A percentile compares a stretch with the other conserved stretches of the same genome.
phyloP scores from a whole-genome alignment of 2,888 invertebrate genomes.

The Orthosia gothica region DNA sequence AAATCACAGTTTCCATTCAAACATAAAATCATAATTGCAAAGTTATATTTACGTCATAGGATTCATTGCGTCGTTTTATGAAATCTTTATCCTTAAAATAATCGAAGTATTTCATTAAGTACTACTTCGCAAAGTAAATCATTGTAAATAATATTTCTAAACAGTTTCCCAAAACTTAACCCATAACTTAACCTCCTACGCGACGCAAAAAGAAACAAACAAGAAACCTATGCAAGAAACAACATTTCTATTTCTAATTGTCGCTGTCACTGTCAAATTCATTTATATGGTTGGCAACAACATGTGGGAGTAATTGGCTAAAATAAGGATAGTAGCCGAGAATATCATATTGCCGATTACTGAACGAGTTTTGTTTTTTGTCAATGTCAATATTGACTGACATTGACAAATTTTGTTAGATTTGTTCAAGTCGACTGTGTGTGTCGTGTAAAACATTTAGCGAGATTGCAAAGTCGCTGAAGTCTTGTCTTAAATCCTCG shows the following conservation, averaged over 20 bases:
- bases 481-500: neutral
- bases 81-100: neutral
- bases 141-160: neutral
- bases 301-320: neutral
- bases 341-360: neutral
- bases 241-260: no score
- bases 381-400: neutral
- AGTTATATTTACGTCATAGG: slow-evolving; percentile 91
- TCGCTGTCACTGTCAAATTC: neutral
- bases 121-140: neutral
- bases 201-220: neutral
- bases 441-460: no score
- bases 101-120: neutral
- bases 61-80: slow-evolving; percentile 88
- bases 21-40: neutral
- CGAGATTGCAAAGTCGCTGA: no score
- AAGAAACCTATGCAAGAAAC: no score
- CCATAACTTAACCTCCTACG: neutral
- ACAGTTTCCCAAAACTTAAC: slow-evolving; percentile 11
- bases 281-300: neutral
- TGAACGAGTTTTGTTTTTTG: neutral
- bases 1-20: neutral
- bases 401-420: no score
- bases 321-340: neutral
- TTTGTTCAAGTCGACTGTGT: no score